Percentiles rank a stretch among this genome's conserved stretches.
These are phyloP conservation scores for Parauchenoglanis punctatus DNA, from an alignment of 2,797 vertebrate species.

Conservation along the genomic window DNA sequence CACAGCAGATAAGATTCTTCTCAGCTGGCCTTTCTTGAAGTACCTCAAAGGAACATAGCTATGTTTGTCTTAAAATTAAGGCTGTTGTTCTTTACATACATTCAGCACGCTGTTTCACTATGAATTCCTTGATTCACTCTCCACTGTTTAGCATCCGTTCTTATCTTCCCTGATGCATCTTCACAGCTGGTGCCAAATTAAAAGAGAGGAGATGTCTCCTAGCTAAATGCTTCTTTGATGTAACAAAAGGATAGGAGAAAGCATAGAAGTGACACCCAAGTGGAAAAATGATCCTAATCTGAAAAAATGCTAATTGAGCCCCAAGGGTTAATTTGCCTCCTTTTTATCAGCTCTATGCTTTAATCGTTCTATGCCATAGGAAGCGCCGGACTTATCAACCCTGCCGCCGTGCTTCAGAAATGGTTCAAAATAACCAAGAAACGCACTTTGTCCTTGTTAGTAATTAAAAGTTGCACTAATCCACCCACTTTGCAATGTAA, in stretches of 20 bases:
- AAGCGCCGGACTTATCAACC: slow-evolving; percentile 58
- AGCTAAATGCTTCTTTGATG: slow-evolving; percentile 72
- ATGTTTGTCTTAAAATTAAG: background rate
- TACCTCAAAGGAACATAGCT: slow-evolving; percentile 22
- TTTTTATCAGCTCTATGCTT: slow-evolving; percentile 66
- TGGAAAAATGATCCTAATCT: slow-evolving; percentile 74
- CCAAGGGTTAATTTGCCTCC: slow-evolving; percentile 74
- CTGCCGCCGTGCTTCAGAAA: slow-evolving; percentile 41
- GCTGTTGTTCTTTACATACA: background rate
- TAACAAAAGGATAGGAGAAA: slow-evolving; percentile 62
- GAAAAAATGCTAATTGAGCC: slow-evolving; percentile 75
- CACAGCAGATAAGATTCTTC: slow-evolving; percentile 27
- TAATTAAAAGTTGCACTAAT: slow-evolving; percentile 70
- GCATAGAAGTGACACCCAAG: slow-evolving; percentile 67
- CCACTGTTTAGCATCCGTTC: background rate
- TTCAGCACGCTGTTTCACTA: background rate
- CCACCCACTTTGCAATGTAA: slow-evolving; percentile 54
- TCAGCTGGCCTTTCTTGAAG: slow-evolving; percentile 14
- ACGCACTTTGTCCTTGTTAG: slow-evolving; percentile 61
- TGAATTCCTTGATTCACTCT: slow-evolving; percentile 3
- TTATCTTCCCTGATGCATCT: slow-evolving; percentile 55
- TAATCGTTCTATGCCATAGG: slow-evolving; percentile 63
- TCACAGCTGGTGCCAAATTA: slow-evolving; percentile 66
- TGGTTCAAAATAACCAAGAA: slow-evolving; percentile 66
- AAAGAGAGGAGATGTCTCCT: slow-evolving; percentile 64